Evolutionary conservation across 2,888 invertebrate species (phyloP).

Genomic region (Glaucopsyche alexis): DNA sequence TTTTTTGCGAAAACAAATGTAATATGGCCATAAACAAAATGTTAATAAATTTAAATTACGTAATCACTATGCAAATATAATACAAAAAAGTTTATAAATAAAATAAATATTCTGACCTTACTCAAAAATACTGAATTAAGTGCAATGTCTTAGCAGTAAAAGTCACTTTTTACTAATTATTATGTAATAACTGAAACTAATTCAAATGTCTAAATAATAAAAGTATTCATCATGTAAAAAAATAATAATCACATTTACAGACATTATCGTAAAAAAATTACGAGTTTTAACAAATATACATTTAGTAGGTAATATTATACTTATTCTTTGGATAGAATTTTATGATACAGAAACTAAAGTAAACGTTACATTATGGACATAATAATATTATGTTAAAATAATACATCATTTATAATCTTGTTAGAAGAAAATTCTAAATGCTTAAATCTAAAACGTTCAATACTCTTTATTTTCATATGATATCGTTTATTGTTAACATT

Average conservation of each 20-base stretch:
- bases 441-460: neutral
- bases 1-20: too few relatives aligned
- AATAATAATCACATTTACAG: neutral
- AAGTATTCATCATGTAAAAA: neutral
- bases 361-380: neutral
- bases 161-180: neutral
- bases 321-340: slow-evolving; percentile 4
- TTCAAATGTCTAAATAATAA: neutral
- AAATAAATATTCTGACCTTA: neutral
- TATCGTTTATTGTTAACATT: slow-evolving; percentile 10
- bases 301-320: neutral
- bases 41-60: neutral
- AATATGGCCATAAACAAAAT: neutral
- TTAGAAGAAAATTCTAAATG: too few relatives aligned
- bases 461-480: neutral
- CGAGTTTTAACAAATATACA: neutral
- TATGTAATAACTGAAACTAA: neutral
- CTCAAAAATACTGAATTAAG: neutral
- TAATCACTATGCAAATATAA: neutral
- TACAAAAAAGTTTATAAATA: slow-evolving; percentile 1
- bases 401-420: neutral
- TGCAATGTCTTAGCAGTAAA: too few relatives aligned
- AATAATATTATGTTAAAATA: neutral
- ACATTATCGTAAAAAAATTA: neutral
- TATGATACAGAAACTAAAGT: neutral